These are phyloP conservation scores for Diplodus puntazzo DNA, from an alignment of 2,797 vertebrate genomes.

Conservation along the genomic window DNA sequence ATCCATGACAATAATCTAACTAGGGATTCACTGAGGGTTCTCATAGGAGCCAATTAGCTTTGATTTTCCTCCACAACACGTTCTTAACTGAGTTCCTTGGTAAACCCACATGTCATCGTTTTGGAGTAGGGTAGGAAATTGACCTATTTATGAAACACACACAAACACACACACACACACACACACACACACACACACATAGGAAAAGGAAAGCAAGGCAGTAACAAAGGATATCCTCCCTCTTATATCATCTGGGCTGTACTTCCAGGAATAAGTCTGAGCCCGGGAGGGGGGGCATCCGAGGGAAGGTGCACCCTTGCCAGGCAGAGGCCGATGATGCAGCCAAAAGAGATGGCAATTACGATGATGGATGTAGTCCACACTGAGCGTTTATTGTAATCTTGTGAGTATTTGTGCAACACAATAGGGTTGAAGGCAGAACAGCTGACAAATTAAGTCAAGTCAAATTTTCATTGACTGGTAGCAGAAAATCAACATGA, in stretches of 20 bases:
- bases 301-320: slow-evolving; percentile 15
- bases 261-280: slow-evolving; percentile 63
- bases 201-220: slow-evolving; percentile 41
- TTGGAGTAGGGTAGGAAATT: slow-evolving; percentile 9
- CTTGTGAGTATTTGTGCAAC: neutral
- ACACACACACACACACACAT: slow-evolving; percentile 1
- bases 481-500: neutral
- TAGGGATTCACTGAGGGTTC: neutral
- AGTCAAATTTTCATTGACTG: rapidly evolving
- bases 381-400: slow-evolving; percentile 1
- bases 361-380: slow-evolving; percentile 24
- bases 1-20: neutral
- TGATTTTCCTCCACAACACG: neutral
- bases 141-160: slow-evolving; percentile 43
- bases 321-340: slow-evolving; percentile 15
- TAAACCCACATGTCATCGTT: neutral
- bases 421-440: neutral
- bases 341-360: slow-evolving; percentile 4
- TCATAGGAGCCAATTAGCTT: slow-evolving; percentile 26
- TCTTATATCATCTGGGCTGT: slow-evolving; percentile 34
- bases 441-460: neutral
- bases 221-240: slow-evolving; percentile 67
- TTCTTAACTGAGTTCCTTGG: neutral
- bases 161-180: slow-evolving; percentile 16
- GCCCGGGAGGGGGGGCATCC: slow-evolving; percentile 18